Conservation (phyloP, 2,888 invertebrate genomes). For the Macaria liturata region DNA sequence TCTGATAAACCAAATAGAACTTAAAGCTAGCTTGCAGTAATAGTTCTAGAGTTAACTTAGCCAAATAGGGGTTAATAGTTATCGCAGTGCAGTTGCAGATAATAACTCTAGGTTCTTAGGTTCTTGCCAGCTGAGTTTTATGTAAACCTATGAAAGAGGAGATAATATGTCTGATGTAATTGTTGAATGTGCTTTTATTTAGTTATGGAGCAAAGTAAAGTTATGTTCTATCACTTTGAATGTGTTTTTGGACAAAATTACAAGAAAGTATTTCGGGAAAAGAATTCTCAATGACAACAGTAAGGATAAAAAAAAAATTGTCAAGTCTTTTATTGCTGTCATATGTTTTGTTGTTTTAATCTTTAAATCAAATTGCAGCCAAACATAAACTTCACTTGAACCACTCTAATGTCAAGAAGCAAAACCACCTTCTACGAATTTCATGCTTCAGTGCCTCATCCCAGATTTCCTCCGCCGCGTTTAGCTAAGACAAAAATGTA, state of each 20-base stretch:
- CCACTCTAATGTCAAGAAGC: not conserved
- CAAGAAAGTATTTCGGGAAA: too few relatives aligned
- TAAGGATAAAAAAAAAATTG: too few relatives aligned
- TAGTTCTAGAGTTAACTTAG: not conserved
- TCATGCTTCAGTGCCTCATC: not conserved
- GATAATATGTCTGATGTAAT: not conserved
- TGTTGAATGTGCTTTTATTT: not conserved
- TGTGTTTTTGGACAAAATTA: too few relatives aligned
- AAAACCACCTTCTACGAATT: not conserved
- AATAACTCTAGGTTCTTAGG: slow-evolving; percentile 12
- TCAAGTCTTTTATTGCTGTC: too few relatives aligned
- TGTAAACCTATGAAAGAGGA: not conserved
- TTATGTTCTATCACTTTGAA: too few relatives aligned
- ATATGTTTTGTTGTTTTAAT: too few relatives aligned
- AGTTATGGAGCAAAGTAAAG: too few relatives aligned
- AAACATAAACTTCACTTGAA: too few relatives aligned
- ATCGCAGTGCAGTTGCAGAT: slow-evolving; percentile 20
- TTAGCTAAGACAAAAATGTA: slow-evolving; percentile 1
- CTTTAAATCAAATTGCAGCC: too few relatives aligned
- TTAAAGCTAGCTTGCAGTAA: not conserved
- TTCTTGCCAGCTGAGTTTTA: slow-evolving; percentile 10
- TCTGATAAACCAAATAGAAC: too few relatives aligned
- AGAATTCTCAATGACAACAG: too few relatives aligned
- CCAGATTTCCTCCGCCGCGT: slow-evolving; percentile 6
- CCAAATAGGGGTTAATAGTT: slow-evolving; percentile 10